Conservation (phyloP, 2,888 invertebrate genomes). For the Pseudanteris insignis region DNA sequence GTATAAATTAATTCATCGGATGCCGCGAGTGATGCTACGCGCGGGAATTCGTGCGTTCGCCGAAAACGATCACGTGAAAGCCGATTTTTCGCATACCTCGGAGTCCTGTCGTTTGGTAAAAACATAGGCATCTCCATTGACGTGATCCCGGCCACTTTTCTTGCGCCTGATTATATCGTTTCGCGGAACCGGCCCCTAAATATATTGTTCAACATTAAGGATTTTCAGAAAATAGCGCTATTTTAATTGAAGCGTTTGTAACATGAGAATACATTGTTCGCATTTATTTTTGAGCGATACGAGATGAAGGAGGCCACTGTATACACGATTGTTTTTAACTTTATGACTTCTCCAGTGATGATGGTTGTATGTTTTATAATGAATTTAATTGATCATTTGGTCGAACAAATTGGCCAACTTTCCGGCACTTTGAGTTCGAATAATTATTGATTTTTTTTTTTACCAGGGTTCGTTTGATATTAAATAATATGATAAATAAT, state of each 20-base stretch:
- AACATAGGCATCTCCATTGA: slow-evolving; percentile 42
- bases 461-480: too few relatives aligned
- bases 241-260: slow-evolving; percentile 18
- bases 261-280: slow-evolving; percentile 1
- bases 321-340: too few relatives aligned
- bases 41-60: slow-evolving; percentile 17
- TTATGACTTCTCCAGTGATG: too few relatives aligned
- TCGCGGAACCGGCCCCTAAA: slow-evolving; percentile 29
- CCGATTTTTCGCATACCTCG: slow-evolving; percentile 40
- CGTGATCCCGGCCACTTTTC: slow-evolving; percentile 38
- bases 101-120: slow-evolving; percentile 33
- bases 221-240: slow-evolving; percentile 24
- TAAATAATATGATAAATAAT: too few relatives aligned
- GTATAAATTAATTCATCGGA: slow-evolving; percentile 19
- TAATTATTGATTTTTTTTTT: too few relatives aligned
- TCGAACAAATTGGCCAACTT: too few relatives aligned
- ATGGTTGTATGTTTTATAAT: too few relatives aligned
- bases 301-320: too few relatives aligned
- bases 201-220: slow-evolving; percentile 25
- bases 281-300: slow-evolving; percentile 4
- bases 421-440: too few relatives aligned
- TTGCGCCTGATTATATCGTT: slow-evolving; percentile 35
- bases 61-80: slow-evolving; percentile 32
- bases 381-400: too few relatives aligned
- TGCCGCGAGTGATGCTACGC: slow-evolving; percentile 16